A percentile compares a stretch with the other conserved stretches of the same genome.
Conservation (phyloP, 2,888 invertebrate species). For the Caenorhabditis sp. region DNA sequence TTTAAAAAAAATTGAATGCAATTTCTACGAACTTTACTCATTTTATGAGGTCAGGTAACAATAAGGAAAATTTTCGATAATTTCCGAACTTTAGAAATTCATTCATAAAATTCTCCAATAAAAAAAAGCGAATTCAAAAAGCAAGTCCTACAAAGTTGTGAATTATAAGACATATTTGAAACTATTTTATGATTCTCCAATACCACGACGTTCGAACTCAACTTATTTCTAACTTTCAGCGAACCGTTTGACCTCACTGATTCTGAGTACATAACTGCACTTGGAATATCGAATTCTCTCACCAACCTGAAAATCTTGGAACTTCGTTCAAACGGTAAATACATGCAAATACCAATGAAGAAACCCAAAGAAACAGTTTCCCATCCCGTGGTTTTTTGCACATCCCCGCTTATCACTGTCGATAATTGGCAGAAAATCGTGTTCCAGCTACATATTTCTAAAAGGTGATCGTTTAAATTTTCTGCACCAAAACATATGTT, state of each 20-base stretch:
- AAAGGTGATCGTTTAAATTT: not conserved
- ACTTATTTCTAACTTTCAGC: not conserved
- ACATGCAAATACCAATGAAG: slow-evolving; percentile 12
- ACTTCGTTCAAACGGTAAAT: not conserved
- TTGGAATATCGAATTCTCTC: not conserved
- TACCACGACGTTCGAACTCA: not conserved
- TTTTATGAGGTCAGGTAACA: too few species aligned
- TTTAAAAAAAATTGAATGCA: too few species aligned
- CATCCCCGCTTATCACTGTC: slow-evolving; percentile 10
- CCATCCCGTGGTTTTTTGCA: slow-evolving; percentile 15
- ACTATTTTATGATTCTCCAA: too few species aligned
- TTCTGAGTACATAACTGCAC: not conserved
- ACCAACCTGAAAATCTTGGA: not conserved
- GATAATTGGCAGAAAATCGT: slow-evolving; percentile 22
- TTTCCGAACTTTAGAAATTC: too few species aligned
- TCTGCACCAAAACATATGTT: not conserved
- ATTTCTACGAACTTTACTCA: too few species aligned
- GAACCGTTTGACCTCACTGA: not conserved
- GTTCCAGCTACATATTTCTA: slow-evolving; percentile 8
- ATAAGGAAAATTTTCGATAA: too few species aligned
- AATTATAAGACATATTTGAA: not conserved
- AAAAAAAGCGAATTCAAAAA: too few species aligned
- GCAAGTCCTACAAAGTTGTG: too few species aligned
- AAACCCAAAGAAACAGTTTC: not conserved
- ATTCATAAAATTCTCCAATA: too few species aligned